Evolutionary conservation across 1,140 invertebrate species (phyloP), one percentile per base, ranked within the genome.

Genomic region (Hypothenemus hampei): DNA sequence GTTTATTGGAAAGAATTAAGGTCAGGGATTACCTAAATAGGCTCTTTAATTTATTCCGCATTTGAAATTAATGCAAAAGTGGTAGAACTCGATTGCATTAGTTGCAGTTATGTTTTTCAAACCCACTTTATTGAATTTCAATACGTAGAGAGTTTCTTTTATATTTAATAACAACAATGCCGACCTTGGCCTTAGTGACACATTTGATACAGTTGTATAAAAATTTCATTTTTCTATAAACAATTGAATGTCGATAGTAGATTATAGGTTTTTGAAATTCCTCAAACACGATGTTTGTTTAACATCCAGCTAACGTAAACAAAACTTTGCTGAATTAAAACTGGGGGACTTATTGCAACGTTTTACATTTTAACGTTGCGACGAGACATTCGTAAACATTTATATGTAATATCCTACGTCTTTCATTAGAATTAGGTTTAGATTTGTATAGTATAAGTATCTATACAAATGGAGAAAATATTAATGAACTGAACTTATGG

Each of bases 361-460:
- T 26, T 44, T 16, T 21, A 44, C 26, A 16, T 43, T 53, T 43
- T 40, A 19, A 35, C 24, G 36, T 39, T 31, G 11, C 20, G 23
- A 40, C 39, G n/a, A 37, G 35, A 16, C 35, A 51, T 40, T 26
- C 19, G 35, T 40, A 37, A 24, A 36, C 10, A 4, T 54, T 21
- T 26, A n/a, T 44, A 23, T 44, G 26, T 6, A 7, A 49, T 51
- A 54, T 60, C 58, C 61, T 54, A 60, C 44, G 64, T 65, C 64
- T 65, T 65, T 65, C 64, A 65, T 57, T 63, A 65, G 62, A 54
- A 57, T 57, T 65, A 60, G 58, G 63, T 33, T 61, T 60, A 64
- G 57, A 53, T 59, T 53, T 61, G 56, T 45, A 57, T 40, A 54
- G 18, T 52, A 58, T 21, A 29, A 21, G 18, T 36, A 57, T 37